Base-by-base conservation (phyloP, 23 tunicate species). In the Halocynthia aurantium region DNA sequence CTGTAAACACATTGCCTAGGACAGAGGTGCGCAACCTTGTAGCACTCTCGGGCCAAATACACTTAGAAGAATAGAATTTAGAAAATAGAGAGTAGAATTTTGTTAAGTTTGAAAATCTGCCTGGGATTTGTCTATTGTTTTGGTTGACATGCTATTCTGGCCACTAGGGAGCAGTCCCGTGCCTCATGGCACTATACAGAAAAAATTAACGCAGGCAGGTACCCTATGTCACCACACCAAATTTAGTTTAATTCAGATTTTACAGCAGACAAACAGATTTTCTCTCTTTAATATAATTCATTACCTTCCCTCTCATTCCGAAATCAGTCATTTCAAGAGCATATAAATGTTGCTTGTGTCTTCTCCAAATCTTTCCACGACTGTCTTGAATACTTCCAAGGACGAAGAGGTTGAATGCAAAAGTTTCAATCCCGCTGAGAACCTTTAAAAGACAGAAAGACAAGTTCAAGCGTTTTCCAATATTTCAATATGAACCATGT, bases 311-410 rank as follows among this genome's bases (percentile, higher is more conserved):
- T 21, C n/a, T 22, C 55, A 54, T 62, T 20, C 56, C 78, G 56
- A 62, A 12, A n/a, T 51, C 60, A 13, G 78, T 74, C 62, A 74
- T 54, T 56, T 85, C 90, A 31, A 85, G 21, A 17, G 75, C 80
- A 63, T 85, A 85, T 50, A 85, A 77, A 66, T 85, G 90, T 19
- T 73, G 20, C 17, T 52, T 68, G 7, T 80, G 62, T 11, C 80
- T 57, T 73, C 61, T 80, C 90, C 90, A 85, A 64, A 85, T 76
- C 8, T 82, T 76, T 11, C 90, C 90, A 9, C 56, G 65, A 75
- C 84, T 85, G 67, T 79, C 66, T 80, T 80, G 81, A 72, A 85
- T 21, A 8, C 67, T 50, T 31, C 89, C 83, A 50, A 85, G 89
- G 10, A 85, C 69, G 19, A 85, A 12, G 19, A 85, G 49, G 53